Conservation (phyloP, 2,888 invertebrate species). For the Idaea aversata region DNA sequence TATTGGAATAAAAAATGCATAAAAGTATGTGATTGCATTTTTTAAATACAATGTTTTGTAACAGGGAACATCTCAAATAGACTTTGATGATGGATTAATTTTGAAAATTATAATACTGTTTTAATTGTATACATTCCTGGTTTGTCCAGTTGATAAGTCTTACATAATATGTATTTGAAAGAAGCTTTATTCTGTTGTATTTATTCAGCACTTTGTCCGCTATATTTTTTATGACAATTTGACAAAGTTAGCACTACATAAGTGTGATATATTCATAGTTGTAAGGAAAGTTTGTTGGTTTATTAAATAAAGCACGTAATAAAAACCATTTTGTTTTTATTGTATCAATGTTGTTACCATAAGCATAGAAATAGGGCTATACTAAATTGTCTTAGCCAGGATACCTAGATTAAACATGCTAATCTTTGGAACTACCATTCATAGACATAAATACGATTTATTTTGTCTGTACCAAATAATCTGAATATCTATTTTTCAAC, state of each 20-base stretch:
- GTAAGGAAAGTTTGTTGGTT: slow-evolving; percentile 9
- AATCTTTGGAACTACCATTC: too few species aligned
- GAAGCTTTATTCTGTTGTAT: not conserved
- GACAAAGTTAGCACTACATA: not conserved
- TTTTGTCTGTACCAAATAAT: too few species aligned
- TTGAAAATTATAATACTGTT: not conserved
- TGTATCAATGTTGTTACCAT: not conserved
- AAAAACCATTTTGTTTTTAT: not conserved
- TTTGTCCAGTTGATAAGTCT: slow-evolving; percentile 1
- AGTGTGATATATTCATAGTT: not conserved
- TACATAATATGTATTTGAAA: not conserved
- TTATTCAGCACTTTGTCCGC: not conserved
- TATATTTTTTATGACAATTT: not conserved
- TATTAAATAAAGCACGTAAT: slow-evolving; percentile 4
- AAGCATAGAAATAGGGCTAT: not conserved
- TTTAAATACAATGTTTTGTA: not conserved
- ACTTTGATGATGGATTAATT: not conserved
- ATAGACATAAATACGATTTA: too few species aligned
- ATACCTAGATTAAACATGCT: too few species aligned
- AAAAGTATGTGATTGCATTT: not conserved
- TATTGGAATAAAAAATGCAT: too few species aligned
- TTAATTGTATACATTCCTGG: slow-evolving; percentile 1
- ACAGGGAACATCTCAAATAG: not conserved
- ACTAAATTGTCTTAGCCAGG: too few species aligned
- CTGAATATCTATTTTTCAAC: too few species aligned